A percentile compares a stretch with the other conserved stretches of the same genome.
Conservation (phyloP, 2,797 vertebrate genomes). For the Macrochelys suwanniensis region DNA sequence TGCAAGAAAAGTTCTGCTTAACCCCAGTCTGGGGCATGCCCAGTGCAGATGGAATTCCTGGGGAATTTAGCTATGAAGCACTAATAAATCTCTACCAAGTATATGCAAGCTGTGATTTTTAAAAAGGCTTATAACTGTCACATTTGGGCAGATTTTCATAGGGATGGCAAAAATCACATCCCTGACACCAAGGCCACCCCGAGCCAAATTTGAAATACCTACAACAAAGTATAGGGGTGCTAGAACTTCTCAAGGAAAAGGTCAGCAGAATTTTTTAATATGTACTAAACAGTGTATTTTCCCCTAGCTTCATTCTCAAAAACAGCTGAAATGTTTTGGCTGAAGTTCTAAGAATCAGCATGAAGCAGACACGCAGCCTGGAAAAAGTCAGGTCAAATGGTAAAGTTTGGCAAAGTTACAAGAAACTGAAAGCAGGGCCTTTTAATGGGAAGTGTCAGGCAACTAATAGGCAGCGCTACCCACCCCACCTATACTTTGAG, state of each 20-base stretch:
- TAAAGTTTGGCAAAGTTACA: not conserved
- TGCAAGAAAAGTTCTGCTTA: not conserved
- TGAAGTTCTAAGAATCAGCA: not conserved
- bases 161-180: constrained; percentile 23
- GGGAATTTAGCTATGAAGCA: not conserved
- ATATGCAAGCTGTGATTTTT: not conserved
- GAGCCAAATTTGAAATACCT: not conserved
- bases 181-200: not conserved
- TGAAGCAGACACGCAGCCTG: not conserved
- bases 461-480: not conserved
- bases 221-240: not conserved
- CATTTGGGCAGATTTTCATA: constrained; percentile 30
- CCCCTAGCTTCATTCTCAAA: not conserved
- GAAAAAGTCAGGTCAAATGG: not conserved
- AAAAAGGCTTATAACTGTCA: not conserved
- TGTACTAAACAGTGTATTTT: not conserved
- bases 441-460: not conserved
- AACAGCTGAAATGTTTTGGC: not conserved
- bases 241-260: constrained; percentile 29
- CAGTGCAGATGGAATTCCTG: not conserved
- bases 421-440: not conserved
- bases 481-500: not conserved
- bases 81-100: not conserved
- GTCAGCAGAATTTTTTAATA: not conserved
- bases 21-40: not conserved